These are phyloP conservation scores for Palloptera scutellata DNA, from an alignment of 2,888 invertebrate genomes.

Conservation along the genomic window DNA sequence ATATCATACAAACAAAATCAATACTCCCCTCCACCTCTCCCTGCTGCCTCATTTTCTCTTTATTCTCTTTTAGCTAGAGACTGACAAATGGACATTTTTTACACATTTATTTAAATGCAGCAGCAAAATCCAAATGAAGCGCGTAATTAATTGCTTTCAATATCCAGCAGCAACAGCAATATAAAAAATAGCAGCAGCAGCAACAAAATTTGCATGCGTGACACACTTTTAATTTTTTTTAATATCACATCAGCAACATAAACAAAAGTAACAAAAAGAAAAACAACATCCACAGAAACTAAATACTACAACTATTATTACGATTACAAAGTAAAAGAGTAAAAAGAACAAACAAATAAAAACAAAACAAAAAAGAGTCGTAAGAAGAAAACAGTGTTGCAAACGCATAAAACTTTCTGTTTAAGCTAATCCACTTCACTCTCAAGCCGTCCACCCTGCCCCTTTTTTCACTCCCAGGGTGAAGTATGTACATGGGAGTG, in stretches of 20 bases:
- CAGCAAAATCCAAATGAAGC: slow-evolving; percentile 30
- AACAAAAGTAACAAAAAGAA: neutral
- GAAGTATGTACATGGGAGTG: too few relatives aligned
- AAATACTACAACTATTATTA: neutral
- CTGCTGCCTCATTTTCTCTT: too few relatives aligned
- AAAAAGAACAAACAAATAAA: neutral
- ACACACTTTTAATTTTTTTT: slow-evolving; percentile 15
- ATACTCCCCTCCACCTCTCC: too few relatives aligned
- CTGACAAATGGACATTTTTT: too few relatives aligned
- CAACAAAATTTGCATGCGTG: slow-evolving; percentile 14
- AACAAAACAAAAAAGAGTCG: neutral
- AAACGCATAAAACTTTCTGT: neutral
- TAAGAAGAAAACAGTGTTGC: neutral
- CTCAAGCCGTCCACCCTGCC: too few relatives aligned
- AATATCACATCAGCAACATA: too few relatives aligned
- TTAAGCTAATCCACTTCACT: neutral
- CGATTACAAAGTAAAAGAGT: neutral
- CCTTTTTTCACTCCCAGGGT: too few relatives aligned
- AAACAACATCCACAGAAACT: neutral
- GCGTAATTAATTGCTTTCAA: slow-evolving; percentile 28
- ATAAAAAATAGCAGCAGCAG: neutral
- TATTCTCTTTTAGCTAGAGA: too few relatives aligned
- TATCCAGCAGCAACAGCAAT: neutral
- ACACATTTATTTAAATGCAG: slow-evolving; percentile 1
- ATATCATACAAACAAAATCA: too few relatives aligned